A percentile compares a stretch with the other conserved stretches of the same genome.
phyloP scores from a whole-genome alignment of 1,140 invertebrate genomes.

The Vanessa tameamea region DNA sequence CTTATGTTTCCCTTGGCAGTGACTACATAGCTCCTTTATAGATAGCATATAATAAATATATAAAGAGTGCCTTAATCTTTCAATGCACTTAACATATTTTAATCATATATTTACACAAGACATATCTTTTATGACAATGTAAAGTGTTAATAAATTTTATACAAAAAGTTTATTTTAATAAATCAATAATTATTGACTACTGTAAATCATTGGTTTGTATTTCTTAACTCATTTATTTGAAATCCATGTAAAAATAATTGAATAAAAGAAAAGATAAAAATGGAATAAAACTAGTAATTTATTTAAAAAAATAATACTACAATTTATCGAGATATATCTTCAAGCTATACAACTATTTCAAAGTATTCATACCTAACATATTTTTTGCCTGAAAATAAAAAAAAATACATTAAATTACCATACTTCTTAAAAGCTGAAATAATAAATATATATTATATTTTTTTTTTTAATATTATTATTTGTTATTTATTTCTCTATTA shows the following conservation, averaged over 20 bases:
- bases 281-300: slow-evolving; percentile 10
- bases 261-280: slow-evolving; percentile 6
- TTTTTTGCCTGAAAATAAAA: slow-evolving; percentile 73
- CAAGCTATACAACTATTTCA: slow-evolving; percentile 55
- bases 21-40: slow-evolving; percentile 72
- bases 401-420: neutral
- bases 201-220: neutral
- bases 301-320: slow-evolving; percentile 31
- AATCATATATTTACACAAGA: slow-evolving; percentile 47
- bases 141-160: slow-evolving; percentile 62
- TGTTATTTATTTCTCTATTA: neutral
- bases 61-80: slow-evolving; percentile 46
- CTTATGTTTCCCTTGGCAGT: slow-evolving; percentile 70
- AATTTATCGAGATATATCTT: slow-evolving; percentile 30
- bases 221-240: neutral
- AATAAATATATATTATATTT: too few relatives aligned
- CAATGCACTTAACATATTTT: slow-evolving; percentile 42
- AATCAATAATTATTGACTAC: neutral
- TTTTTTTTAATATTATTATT: too few relatives aligned
- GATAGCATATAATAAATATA: slow-evolving; percentile 26
- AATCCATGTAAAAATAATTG: neutral
- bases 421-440: too few relatives aligned
- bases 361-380: slow-evolving; percentile 69
- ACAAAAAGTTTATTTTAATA: slow-evolving; percentile 56
- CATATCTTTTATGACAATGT: slow-evolving; percentile 49